Evolutionary conservation across 2,113 vertebrate genomes (phyloP), one percentile per base, ranked within the genome.

Genomic region (Lucifuga dentata): DNA sequence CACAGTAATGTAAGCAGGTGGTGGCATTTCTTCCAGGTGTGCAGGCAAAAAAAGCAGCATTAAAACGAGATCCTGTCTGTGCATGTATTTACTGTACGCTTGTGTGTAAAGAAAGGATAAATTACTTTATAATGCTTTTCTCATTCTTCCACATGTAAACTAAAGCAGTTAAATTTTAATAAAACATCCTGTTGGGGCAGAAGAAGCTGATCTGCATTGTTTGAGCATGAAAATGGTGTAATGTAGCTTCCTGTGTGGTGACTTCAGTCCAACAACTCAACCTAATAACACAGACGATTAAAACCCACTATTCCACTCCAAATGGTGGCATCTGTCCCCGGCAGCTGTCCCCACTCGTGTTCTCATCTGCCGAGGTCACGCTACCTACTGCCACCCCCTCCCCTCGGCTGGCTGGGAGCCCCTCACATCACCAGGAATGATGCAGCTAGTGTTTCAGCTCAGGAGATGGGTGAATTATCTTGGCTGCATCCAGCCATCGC

Each of bases 261-360:
- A 60, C 44, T 83, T 16, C 65, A 51, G 39, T 62, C 39, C 0
- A 2, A 71, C 61, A 74, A 57, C 57, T 41, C 55, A 56, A 20
- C 33, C 71, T 43, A 81, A 75, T 84, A 73, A 86, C 70, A 81
- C 8, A 17, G 50, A 57, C 24, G 5, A 75, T 67, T 80, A 78
- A 81, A 85, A 68, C 8, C 32, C 29, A 44, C 58, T 32, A 65
- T 64, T 41, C 48, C 61, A 58, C 75, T 87, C 74, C 80, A 83
- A 84, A 87, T 49, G 60, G 44, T 5, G 10, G 67, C 89, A 90
- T 84, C 80, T 89, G 91, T 87, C 61, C 79, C 67, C 46, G 12
- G 75, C 90, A 92, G 81, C 74, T 90, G 87, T 86, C 73, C 73
- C 52, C 11, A 32, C 39, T 82, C 46, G 67, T 73, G 67, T 70